phyloP scores from a whole-genome alignment of 37 sponge, comb jelly and placozoan species.

The Geodia barretti region DNA sequence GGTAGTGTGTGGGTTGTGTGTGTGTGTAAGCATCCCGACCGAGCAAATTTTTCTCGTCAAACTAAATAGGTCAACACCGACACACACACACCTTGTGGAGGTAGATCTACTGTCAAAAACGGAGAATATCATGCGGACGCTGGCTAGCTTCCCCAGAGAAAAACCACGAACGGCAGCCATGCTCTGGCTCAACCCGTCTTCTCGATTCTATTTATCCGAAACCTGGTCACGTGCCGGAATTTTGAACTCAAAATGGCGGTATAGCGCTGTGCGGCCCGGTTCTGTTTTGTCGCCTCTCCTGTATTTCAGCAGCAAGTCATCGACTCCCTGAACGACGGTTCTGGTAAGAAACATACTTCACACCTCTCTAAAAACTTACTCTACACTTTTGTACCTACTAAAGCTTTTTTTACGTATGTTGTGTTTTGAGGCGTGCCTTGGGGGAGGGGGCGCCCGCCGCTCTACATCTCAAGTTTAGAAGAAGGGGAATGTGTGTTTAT shows the following conservation, averaged over 20 bases:
- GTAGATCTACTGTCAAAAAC: conserved; percentile 46
- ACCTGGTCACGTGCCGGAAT: background rate
- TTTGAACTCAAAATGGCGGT: conserved; percentile 38
- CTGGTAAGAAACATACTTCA: background rate
- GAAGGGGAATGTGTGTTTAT: too few species aligned
- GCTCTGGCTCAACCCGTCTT: too few species aligned
- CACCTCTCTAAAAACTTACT: background rate
- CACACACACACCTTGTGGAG: conserved; percentile 76
- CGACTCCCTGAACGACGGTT: background rate
- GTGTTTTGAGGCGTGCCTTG: background rate
- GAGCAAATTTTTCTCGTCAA: too few species aligned
- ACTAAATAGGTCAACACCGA: too few species aligned
- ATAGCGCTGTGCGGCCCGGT: background rate
- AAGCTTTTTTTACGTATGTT: background rate
- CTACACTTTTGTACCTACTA: background rate
- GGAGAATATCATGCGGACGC: conserved; percentile 60
- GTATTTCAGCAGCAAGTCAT: background rate
- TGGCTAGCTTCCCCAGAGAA: conserved; percentile 53
- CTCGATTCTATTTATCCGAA: background rate
- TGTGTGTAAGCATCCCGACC: too few species aligned
- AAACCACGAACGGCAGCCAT: conserved; percentile 80
- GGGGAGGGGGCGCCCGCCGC: conserved; percentile 1
- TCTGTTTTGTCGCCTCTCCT: background rate
- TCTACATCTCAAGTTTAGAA: too few species aligned
- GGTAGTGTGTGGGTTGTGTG: too few species aligned